Evolutionary conservation across 2,797 vertebrate genomes (phyloP).

Genomic region (Gephyroberyx darwinii): DNA sequence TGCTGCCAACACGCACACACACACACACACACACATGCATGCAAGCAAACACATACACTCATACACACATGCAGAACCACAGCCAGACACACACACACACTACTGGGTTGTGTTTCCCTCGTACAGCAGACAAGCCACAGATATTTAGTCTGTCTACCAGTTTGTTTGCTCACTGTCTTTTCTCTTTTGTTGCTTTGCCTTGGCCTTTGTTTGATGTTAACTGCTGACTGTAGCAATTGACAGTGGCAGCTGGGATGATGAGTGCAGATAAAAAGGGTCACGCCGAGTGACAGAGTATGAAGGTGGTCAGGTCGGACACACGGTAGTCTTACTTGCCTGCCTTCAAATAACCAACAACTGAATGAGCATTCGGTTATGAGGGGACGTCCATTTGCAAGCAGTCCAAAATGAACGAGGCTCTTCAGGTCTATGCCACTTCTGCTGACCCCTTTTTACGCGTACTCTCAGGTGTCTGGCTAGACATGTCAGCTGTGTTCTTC

Average conservation of each 20-base stretch:
- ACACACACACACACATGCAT: conserved; percentile 9
- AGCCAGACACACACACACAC: conserved; percentile 35
- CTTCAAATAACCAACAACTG: conserved; percentile 24
- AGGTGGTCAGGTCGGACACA: conserved; percentile 48
- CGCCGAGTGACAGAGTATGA: conserved; percentile 47
- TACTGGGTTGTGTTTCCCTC: conserved; percentile 61
- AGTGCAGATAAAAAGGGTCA: conserved; percentile 55
- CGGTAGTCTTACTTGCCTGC: conserved; percentile 27
- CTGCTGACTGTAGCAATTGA: conserved; percentile 68
- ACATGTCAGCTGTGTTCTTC: conserved; percentile 50
- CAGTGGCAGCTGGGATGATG: conserved; percentile 73
- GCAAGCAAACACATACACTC: conserved; percentile 2
- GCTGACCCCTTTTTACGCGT: conserved; percentile 27
- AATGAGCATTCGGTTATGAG: background rate
- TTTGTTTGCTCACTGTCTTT: conserved; percentile 79
- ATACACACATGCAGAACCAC: background rate
- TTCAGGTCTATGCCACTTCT: conserved; percentile 26
- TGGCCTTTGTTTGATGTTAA: conserved; percentile 73
- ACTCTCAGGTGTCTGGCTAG: conserved; percentile 40
- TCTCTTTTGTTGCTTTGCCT: conserved; percentile 71
- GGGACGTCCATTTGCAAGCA: conserved; percentile 12
- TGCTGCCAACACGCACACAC: conserved; percentile 67
- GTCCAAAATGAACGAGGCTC: conserved; percentile 6
- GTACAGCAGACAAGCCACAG: conserved; percentile 72
- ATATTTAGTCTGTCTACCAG: conserved; percentile 80